Evolutionary conservation across 2,888 invertebrate species (phyloP), one percentile per base, ranked within the genome.

Genomic region (Eristalis arbustorum): DNA sequence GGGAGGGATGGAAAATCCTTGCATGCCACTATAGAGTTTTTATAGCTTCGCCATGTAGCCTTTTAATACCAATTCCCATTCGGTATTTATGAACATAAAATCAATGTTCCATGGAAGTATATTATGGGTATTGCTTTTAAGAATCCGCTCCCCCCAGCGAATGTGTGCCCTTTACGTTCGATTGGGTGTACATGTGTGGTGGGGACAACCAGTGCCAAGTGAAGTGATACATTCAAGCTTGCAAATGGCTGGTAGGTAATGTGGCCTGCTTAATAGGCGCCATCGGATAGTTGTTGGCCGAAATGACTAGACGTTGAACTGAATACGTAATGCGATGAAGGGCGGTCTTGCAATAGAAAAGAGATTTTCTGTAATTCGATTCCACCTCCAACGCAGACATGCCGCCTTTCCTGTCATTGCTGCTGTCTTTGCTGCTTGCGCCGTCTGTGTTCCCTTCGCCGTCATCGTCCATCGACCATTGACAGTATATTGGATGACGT

Each of bases 71-170:
- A 80, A 84, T 84, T 85, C 85, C 77, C 82, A 77, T 85, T 85
- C 62, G 81, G 82, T 85, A 85, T 85, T 85, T 85, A 85, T 85
- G 85, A 82, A 85, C 85, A 85, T 85, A 85, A 85, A 85, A 85
- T 82, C 85, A 85, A 85, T 85, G 85, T 85, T 76, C 85, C 85
- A 85, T 85, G 76, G 82, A 82, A 85, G 82, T 85, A 82, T 85
- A 85, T 85, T 82, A 85, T 67, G 82, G 69, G 74, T 69, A 85
- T 85, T 85, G 82, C 82, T 85, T 85, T 85, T 85, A 85, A 77
- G 85, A 69, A 83, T 74, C 59, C 64, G 66, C 49, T n/a, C 49
- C n/a, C 3, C 18, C 49, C 3, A 18, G 5, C 18, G 49, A 3
- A 25, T 59, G 28, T 68, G 62, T 57, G 59, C 31, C 31, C 31